Evolutionary conservation across 2,113 vertebrate species (phyloP).

Genomic region (Tragelaphus strepsiceros): DNA sequence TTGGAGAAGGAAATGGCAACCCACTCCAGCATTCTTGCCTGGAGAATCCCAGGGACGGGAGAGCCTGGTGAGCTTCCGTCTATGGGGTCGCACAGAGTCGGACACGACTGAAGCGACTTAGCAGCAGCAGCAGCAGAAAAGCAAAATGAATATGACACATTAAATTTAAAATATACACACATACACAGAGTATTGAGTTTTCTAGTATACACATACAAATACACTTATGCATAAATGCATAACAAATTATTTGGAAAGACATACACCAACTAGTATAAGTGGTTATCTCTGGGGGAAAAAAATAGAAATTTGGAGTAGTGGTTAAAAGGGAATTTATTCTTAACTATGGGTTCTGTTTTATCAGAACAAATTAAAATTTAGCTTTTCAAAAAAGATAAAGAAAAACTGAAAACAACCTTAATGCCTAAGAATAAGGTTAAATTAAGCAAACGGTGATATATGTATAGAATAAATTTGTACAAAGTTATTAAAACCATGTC

Average conservation of each 20-base stretch:
- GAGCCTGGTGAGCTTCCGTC: too few species aligned
- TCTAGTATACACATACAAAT: neutral
- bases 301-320: neutral
- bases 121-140: neutral
- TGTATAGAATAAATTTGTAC: neutral
- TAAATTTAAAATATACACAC: neutral
- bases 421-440: neutral
- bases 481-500: neutral
- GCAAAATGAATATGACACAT: neutral
- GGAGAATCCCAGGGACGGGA: too few species aligned
- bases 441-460: neutral
- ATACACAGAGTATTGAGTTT: neutral
- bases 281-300: neutral
- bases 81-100: too few species aligned
- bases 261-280: neutral
- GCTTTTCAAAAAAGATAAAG: neutral
- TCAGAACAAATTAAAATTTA: neutral
- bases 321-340: neutral
- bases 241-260: neutral
- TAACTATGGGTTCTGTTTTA: neutral
- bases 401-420: slow-evolving; percentile 13
- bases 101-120: too few species aligned
- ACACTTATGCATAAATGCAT: neutral
- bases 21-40: too few species aligned
- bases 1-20: too few species aligned